Conservation (phyloP, 2,113 vertebrate genomes). For the Enhydra lutris region DNA sequence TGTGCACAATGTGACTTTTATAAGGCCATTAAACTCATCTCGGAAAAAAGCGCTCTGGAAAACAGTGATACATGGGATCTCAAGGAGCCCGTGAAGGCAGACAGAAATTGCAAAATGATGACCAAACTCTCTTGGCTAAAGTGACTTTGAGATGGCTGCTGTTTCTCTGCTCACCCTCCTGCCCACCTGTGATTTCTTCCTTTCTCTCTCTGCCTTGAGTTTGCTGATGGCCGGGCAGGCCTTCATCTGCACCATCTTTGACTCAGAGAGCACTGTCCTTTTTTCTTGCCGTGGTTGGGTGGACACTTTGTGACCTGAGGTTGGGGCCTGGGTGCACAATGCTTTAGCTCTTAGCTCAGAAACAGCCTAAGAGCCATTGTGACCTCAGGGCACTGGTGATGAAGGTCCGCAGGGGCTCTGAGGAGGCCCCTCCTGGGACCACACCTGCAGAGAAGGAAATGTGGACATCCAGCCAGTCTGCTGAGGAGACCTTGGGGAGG, state of each 20-base stretch:
- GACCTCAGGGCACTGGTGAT: neutral
- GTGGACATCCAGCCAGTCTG: neutral
- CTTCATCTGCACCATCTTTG: neutral
- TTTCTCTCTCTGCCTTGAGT: neutral
- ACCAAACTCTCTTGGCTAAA: conserved; percentile 72
- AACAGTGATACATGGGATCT: conserved; percentile 83
- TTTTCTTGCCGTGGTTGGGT: neutral
- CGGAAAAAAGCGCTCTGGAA: conserved; percentile 78
- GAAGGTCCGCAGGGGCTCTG: accelerated
- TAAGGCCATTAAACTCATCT: conserved; percentile 86
- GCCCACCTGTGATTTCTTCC: neutral
- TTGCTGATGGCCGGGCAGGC: neutral
- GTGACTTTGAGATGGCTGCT: conserved; percentile 77
- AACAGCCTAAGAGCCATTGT: neutral
- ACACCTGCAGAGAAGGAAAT: too few relatives aligned
- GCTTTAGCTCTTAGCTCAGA: neutral
- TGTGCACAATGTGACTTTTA: conserved; percentile 87
- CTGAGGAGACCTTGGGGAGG: neutral
- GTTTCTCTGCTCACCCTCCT: neutral
- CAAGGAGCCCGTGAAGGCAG: conserved; percentile 72
- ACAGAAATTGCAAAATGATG: conserved; percentile 57
- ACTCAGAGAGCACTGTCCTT: neutral
- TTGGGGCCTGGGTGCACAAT: neutral
- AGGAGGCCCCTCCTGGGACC: neutral
- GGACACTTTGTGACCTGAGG: neutral